Percentiles rank a stretch among this genome's conserved stretches.
Evolutionary conservation across 1,140 invertebrate species (phyloP).

Genomic region (Rhizoglyphus robini): DNA sequence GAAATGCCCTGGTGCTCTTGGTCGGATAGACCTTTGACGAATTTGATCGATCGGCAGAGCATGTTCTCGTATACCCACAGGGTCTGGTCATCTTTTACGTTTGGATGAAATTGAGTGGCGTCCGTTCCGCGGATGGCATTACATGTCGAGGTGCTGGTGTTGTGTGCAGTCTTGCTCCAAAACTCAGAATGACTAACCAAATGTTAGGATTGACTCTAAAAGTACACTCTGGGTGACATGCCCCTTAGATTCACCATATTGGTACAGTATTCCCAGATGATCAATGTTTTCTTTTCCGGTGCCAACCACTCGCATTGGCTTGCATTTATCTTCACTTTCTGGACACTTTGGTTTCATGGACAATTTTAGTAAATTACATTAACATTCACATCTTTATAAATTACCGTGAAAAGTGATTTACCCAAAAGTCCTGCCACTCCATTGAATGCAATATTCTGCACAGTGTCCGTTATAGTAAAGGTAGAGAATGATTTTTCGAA

Average conservation of each 20-base stretch:
- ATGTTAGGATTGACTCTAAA: no score
- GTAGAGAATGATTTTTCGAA: neutral
- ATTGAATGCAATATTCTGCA: neutral
- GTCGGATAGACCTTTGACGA: neutral
- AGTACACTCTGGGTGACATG: no score
- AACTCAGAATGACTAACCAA: no score
- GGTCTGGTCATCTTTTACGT: neutral
- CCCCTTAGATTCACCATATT: neutral
- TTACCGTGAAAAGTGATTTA: neutral
- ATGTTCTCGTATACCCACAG: neutral
- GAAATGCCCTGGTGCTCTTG: neutral
- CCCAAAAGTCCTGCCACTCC: neutral
- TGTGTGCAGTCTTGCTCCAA: no score
- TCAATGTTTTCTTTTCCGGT: neutral
- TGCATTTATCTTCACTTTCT: neutral
- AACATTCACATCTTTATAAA: no score
- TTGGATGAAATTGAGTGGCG: constrained; percentile 18
- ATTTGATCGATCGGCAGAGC: neutral
- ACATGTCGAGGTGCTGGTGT: neutral
- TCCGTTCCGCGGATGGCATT: constrained; percentile 16
- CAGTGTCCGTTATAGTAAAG: neutral
- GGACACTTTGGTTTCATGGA: no score
- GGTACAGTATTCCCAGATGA: neutral
- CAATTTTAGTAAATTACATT: no score
- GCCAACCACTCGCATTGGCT: neutral